Conservation (phyloP, 2,888 invertebrate species). For the Calameuta idolon region DNA sequence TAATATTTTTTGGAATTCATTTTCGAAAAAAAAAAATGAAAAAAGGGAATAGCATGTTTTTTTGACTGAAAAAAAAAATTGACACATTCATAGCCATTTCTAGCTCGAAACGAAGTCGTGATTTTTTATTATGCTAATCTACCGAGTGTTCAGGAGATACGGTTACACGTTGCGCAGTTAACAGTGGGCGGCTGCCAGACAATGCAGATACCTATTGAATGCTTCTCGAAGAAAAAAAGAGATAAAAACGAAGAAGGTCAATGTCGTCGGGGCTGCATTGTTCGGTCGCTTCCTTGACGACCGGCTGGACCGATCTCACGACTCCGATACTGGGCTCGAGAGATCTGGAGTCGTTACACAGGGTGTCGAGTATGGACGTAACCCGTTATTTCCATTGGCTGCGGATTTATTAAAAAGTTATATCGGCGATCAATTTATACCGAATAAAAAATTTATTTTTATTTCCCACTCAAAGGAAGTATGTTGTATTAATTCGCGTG, state of each 20-base stretch:
- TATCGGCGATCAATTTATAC: background rate
- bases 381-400: background rate
- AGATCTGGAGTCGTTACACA: background rate
- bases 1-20: too few relatives aligned
- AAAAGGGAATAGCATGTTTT: background rate
- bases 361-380: background rate
- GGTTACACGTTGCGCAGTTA: background rate
- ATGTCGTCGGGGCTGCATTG: constrained; percentile 1
- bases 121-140: background rate
- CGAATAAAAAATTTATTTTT: background rate
- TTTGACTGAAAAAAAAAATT: background rate
- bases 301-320: background rate
- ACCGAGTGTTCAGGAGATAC: background rate
- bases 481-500: background rate
- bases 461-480: background rate
- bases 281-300: background rate
- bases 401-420: too few relatives aligned
- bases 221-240: background rate
- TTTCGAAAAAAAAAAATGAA: too few relatives aligned
- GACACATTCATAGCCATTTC: too few relatives aligned
- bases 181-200: background rate
- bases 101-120: background rate
- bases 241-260: background rate
- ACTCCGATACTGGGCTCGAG: background rate
- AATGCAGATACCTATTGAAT: background rate